phyloP scores from a whole-genome alignment of 1,140 invertebrate species.

The Telenomus remus region DNA sequence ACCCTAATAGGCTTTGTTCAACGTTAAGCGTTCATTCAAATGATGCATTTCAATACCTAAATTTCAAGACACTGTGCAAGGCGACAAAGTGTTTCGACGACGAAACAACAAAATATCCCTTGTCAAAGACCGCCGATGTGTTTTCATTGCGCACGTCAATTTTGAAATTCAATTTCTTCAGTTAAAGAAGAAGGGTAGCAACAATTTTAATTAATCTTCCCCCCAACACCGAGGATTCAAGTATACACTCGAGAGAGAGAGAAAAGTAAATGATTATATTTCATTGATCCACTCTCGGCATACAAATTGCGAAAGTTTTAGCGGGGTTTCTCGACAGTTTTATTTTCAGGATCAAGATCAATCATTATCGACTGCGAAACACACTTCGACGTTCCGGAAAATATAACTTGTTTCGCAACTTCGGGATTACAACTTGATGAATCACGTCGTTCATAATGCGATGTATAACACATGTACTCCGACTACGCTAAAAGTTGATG shows the following conservation, averaged over 20 bases:
- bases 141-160: too few species aligned
- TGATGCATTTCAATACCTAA: constrained; percentile 4
- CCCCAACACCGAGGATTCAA: too few species aligned
- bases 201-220: too few species aligned
- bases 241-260: too few species aligned
- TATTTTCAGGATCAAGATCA: constrained; percentile 53
- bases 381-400: constrained; percentile 23
- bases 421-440: constrained; percentile 14
- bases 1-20: constrained; percentile 11
- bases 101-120: too few species aligned
- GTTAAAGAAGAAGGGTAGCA: too few species aligned
- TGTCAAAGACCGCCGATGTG: too few species aligned
- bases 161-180: too few species aligned
- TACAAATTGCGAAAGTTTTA: constrained; percentile 66
- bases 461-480: constrained; percentile 14
- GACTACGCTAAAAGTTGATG: constrained; percentile 15
- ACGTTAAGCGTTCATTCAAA: constrained; percentile 7
- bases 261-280: too few species aligned
- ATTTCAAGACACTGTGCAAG: neutral
- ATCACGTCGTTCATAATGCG: constrained; percentile 23
- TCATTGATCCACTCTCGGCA: constrained; percentile 4
- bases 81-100: too few species aligned
- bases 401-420: constrained; percentile 40
- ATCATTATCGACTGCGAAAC: constrained; percentile 48
- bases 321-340: constrained; percentile 52